Base-by-base conservation (phyloP, 1,140 invertebrate species). In the Kradibia gibbosae region DNA sequence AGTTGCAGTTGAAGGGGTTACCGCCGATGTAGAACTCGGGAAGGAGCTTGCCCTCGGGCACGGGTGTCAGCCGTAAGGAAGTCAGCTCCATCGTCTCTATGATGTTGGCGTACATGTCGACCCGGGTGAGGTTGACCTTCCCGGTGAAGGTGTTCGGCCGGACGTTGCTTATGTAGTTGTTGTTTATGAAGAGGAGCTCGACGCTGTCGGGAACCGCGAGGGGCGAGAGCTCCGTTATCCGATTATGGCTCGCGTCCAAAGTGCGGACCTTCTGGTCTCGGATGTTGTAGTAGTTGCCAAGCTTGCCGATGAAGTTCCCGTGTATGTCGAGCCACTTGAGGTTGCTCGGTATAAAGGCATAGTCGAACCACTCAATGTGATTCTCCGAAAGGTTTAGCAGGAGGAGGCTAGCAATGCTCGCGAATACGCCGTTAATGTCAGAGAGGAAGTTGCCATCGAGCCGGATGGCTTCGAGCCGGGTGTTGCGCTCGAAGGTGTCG, bases 321-420 rank as follows among this genome's bases (percentile, higher is more conserved):
- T 97, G 96, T 84, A 98, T 95, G 88, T 98, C 96, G 86, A 98
- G 91, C 96, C 96, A 98, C 89, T 97, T 97, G 65, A 98, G 91
- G 88, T 96, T 96, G 65, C 93, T 94, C 15, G 96, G 96, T 82
- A 98, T 94, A 88, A 97, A 96, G 22, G 96, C 96, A 88, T 97
- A 97, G 88, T 98, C 96, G 88, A 97, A 97, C 95, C 96, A 96
- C 65, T 96, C 94, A 86, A 98, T 91, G 92, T 96, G 95, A 92
- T 98, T 98, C 90, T 97, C 95, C 1, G 96, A 97, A n/a, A 97
- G 92, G 89, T 98, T 98, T 53, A 98, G 91, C 94, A 97, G 95
- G 84, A 97, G 89, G 42, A 98, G 92, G 82, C 94, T 96, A 0
- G 95, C 93, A 13, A 98, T 90, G 20, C 95, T 95, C 36, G 95